phyloP scores from a whole-genome alignment of 2,888 invertebrate species.

The Agrotis clavis region DNA sequence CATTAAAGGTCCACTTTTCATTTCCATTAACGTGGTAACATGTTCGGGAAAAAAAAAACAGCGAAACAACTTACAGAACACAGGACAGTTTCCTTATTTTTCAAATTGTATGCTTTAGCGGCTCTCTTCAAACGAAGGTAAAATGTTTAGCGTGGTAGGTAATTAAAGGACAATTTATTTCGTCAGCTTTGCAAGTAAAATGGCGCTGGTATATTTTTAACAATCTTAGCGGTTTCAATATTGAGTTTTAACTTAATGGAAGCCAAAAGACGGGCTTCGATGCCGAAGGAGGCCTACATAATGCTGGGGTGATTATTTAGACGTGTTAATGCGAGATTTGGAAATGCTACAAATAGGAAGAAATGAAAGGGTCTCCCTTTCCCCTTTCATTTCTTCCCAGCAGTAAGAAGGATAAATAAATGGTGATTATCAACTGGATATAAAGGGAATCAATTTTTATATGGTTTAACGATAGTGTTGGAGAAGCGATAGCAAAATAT shows the following conservation, averaged over 20 bases:
- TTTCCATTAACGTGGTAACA: slow-evolving; percentile 24
- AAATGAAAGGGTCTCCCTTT: too few species aligned
- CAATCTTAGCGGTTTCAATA: slow-evolving; percentile 1
- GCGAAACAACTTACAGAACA: slow-evolving; percentile 16
- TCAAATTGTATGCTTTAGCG: slow-evolving; percentile 50
- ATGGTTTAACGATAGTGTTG: too few species aligned
- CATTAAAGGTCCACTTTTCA: slow-evolving; percentile 22
- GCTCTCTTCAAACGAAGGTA: slow-evolving; percentile 48
- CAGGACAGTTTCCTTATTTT: slow-evolving; percentile 44
- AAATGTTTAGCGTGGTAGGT: slow-evolving; percentile 59
- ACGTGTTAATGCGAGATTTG: too few species aligned
- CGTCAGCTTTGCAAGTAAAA: slow-evolving; percentile 44
- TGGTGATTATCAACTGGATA: too few species aligned
- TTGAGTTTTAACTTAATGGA: background rate
- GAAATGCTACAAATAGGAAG: too few species aligned
- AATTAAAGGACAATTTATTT: slow-evolving; percentile 66
- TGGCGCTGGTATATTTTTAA: background rate
- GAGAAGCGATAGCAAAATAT: too few species aligned
- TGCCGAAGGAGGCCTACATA: too few species aligned
- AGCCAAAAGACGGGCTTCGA: background rate
- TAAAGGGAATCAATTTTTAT: too few species aligned
- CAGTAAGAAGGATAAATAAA: too few species aligned
- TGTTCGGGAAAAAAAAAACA: slow-evolving; percentile 42
- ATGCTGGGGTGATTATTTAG: too few species aligned
- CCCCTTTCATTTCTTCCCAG: too few species aligned